Percentiles rank a stretch among this genome's conserved stretches.
These are phyloP conservation scores for Peromyscus aztecus DNA, from an alignment of 2,797 vertebrate genomes.

Conservation along the genomic window DNA sequence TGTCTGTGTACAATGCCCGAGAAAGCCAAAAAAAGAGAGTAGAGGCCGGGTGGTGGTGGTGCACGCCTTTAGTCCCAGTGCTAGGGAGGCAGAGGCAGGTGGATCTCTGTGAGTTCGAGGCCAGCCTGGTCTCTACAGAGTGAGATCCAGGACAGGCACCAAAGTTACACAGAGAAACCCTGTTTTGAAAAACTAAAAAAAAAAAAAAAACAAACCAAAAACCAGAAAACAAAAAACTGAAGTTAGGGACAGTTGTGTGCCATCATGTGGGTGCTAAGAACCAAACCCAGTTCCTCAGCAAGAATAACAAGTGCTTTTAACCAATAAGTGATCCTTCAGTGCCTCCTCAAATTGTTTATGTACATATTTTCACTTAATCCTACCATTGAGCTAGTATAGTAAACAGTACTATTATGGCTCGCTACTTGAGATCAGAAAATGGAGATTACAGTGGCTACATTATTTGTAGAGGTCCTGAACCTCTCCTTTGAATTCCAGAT, in stretches of 20 bases:
- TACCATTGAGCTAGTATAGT: neutral
- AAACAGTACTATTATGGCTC: constrained; percentile 5
- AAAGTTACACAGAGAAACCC: no score
- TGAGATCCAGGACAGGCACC: no score
- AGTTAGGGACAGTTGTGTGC: neutral
- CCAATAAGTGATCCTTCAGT: neutral
- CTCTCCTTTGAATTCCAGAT: constrained; percentile 45
- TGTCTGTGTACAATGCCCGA: neutral
- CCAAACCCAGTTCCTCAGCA: neutral
- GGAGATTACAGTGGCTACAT: neutral
- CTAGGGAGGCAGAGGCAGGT: no score
- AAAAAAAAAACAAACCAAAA: no score
- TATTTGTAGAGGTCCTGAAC: constrained; percentile 26
- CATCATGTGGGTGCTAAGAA: neutral
- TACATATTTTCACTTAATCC: constrained; percentile 41
- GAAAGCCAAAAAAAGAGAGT: neutral
- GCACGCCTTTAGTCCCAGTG: no score
- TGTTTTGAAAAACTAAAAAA: no score
- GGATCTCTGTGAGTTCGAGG: no score
- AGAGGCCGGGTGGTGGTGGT: no score
- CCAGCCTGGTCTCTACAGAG: no score
- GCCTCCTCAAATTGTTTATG: neutral
- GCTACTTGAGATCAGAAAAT: constrained; percentile 39
- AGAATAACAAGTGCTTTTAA: neutral
- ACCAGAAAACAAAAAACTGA: neutral